Conservation (phyloP, 1,140 invertebrate genomes). For the Sesamia nonagrioides region DNA sequence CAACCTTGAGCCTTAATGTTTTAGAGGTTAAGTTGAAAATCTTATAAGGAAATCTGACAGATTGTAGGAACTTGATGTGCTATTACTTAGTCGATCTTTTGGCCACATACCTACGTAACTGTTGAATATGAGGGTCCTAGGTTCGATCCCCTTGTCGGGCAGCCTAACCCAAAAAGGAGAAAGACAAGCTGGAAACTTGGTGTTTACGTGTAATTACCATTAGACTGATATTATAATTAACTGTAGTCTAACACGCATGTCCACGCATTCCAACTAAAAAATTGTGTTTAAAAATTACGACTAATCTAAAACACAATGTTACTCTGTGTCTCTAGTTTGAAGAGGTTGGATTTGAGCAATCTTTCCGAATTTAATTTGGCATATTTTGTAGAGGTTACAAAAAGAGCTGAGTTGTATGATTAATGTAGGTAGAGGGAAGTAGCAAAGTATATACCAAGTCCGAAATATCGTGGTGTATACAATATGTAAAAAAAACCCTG, state of each 20-base stretch:
- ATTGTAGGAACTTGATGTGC: too few relatives aligned
- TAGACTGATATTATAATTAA: conserved; percentile 10
- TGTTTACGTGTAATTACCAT: conserved; percentile 26
- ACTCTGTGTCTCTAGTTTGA: background rate
- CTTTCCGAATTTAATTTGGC: conserved; percentile 13
- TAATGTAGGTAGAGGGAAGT: background rate
- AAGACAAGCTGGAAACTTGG: background rate
- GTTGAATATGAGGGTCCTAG: too few relatives aligned
- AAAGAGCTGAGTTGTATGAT: conserved; percentile 28
- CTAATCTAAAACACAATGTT: background rate
- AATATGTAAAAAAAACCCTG: too few relatives aligned
- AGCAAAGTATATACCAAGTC: background rate
- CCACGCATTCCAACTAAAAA: background rate
- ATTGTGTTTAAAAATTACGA: background rate
- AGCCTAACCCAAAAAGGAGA: too few relatives aligned
- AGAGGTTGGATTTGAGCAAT: conserved; percentile 1
- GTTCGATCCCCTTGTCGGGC: too few relatives aligned
- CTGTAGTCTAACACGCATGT: background rate
- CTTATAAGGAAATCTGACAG: too few relatives aligned
- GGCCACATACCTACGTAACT: too few relatives aligned
- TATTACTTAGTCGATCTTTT: too few relatives aligned
- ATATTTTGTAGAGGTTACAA: conserved; percentile 2
- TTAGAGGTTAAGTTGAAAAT: too few relatives aligned
- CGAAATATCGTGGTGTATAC: too few relatives aligned
- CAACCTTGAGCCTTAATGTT: too few relatives aligned